Conservation (phyloP, 2,113 vertebrate genomes). For the Rhadina sibilatrix region DNA sequence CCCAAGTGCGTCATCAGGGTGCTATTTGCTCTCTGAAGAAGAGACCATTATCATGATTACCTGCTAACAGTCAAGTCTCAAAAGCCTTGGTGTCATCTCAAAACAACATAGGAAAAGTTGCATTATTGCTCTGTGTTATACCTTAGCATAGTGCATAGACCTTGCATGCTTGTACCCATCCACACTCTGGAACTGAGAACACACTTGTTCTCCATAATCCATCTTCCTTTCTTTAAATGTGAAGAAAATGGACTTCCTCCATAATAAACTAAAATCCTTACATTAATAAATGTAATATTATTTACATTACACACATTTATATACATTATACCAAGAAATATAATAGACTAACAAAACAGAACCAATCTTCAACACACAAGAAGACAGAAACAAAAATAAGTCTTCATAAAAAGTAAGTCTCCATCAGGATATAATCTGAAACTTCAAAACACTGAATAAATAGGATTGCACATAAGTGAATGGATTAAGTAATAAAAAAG, state of each 20-base stretch:
- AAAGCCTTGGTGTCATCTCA: not conserved
- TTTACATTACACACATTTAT: not conserved
- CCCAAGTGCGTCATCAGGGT: conserved; percentile 51
- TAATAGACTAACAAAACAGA: not conserved
- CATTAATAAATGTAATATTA: not conserved
- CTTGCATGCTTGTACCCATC: not conserved
- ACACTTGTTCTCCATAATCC: not conserved
- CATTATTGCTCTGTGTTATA: not conserved
- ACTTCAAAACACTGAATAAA: not conserved
- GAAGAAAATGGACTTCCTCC: not conserved
- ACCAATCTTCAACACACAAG: not conserved
- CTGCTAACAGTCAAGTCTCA: not conserved
- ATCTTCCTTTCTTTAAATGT: not conserved
- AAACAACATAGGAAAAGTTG: not conserved
- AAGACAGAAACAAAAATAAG: not conserved
- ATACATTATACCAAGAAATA: not conserved
- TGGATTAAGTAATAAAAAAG: not conserved
- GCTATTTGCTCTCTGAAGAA: conserved; percentile 5
- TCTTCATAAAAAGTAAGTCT: not conserved
- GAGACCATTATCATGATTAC: conserved; percentile 11
- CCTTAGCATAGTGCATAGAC: not conserved
- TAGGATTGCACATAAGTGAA: not conserved
- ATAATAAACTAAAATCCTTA: not conserved
- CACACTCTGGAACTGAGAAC: not conserved
- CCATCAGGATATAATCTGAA: not conserved